Base-by-base conservation (phyloP, 2,888 invertebrate genomes). In the Augiades crinisus region DNA sequence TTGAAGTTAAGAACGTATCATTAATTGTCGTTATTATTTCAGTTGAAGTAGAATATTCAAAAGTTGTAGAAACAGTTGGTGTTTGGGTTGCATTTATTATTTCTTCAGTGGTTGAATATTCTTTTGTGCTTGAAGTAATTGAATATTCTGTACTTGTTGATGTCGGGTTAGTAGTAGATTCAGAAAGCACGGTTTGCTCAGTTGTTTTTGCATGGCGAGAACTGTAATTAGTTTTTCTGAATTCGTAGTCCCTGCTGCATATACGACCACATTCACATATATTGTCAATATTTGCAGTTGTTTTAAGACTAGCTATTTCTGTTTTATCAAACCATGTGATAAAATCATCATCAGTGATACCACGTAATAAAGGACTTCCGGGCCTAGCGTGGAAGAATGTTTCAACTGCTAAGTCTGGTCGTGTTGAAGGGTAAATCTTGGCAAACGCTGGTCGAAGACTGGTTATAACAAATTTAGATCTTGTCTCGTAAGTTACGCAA, bases 291-390 rank as follows among this genome's bases (percentile, higher is more conserved):
- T 78, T 90, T 3, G 83, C 68, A 21, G 73, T 82, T 1, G 80
- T 81, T 62, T 82, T 84, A 2, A 87, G 77, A 57, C 86, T 91
- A 1, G 83, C 84, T 3, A 86, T 68, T 65, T 87, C 90, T 53
- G 91, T 91, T 75, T 90, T 91, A 31, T 92, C 92, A 62, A 93
- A 93, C 93, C 93, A 93, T 2, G 93, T 93, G 21, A 93, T 92
- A 13, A 92, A 86, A 64, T 93, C 93, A 61, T 93, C 93, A 47
- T 92, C 92, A 8, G 92, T 92, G 21, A 93, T 92, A 5, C 91
- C 92, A 62, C 90, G 83, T 0, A 93, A 78, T 22, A 93, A 75
- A 7, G 91, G 91, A 57, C 92, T 93, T n/a, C 91, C 91, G 37
- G 86, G 80, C 61, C 85, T 80, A 0, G 92, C 91, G 51, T 93